phyloP scores from a whole-genome alignment of 30 jellyfish, hydroid and myxozoan species.

The Aurelia coerulea region DNA sequence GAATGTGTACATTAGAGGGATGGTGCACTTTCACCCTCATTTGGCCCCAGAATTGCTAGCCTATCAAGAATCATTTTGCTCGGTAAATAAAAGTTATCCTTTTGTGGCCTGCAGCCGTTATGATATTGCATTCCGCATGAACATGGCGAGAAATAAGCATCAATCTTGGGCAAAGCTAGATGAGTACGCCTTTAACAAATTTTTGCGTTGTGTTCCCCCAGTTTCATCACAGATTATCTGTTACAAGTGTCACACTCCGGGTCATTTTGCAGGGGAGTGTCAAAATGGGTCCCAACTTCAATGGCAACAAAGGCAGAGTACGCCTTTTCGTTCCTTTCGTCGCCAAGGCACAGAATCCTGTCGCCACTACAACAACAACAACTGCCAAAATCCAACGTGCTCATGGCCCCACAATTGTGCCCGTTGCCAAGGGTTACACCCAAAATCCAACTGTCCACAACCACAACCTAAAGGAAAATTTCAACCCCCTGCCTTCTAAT shows the following conservation, averaged over 20 bases:
- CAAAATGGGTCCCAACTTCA: neutral
- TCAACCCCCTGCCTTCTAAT: conserved; percentile 24
- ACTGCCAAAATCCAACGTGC: neutral
- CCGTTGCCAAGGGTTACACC: conserved; percentile 1
- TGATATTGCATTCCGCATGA: neutral
- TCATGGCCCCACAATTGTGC: conserved; percentile 5
- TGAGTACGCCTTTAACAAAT: neutral
- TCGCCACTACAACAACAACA: neutral
- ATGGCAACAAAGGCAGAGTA: too few species aligned
- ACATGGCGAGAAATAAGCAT: neutral
- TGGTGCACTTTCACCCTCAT: too few species aligned
- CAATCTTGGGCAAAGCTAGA: neutral
- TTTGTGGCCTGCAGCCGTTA: neutral
- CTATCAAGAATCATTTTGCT: too few species aligned
- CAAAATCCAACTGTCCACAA: neutral
- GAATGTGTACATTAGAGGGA: too few species aligned
- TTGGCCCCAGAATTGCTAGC: too few species aligned
- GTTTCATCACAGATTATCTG: neutral
- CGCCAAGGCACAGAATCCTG: neutral
- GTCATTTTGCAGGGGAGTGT: neutral
- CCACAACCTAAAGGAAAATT: neutral
- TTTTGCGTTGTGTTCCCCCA: neutral
- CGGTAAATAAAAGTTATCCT: neutral
- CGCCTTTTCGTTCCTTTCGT: neutral
- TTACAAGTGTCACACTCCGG: neutral